Conservation (phyloP, 2,888 invertebrate genomes). For the Slavum lentiscoides region DNA sequence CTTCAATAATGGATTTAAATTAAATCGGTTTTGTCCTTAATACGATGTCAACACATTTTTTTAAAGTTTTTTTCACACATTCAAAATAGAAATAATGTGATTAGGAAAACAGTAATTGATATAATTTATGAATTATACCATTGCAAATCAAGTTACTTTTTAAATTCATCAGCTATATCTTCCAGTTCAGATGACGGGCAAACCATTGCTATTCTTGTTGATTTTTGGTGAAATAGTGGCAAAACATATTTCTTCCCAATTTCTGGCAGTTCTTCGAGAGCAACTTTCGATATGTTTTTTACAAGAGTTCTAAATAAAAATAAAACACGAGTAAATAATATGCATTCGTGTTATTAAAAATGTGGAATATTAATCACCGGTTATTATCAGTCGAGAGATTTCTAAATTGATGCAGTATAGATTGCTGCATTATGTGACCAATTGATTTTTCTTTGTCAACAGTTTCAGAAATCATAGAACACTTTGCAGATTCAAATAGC, state of each 20-base stretch:
- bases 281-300: constrained; percentile 59
- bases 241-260: constrained; percentile 75
- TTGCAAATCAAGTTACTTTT: constrained; percentile 62
- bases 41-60: too few species aligned
- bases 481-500: constrained; percentile 65
- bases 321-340: not conserved
- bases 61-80: too few species aligned
- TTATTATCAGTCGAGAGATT: constrained; percentile 70
- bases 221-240: constrained; percentile 67
- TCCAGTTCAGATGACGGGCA: constrained; percentile 77
- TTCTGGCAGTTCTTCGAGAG: constrained; percentile 66
- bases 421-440: constrained; percentile 72
- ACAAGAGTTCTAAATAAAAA: constrained; percentile 57
- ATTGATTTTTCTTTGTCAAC: constrained; percentile 81
- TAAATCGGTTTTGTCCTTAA: too few species aligned
- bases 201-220: constrained; percentile 70
- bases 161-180: constrained; percentile 69
- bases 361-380: constrained; percentile 61
- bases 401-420: constrained; percentile 74
- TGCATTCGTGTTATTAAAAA: constrained; percentile 13
- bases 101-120: too few species aligned
- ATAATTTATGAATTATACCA: too few species aligned
- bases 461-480: constrained; percentile 83
- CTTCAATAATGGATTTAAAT: too few species aligned
- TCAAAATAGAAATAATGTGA: too few species aligned